Base-by-base conservation (phyloP, 2,888 invertebrate genomes). In the Tachina lurida region DNA sequence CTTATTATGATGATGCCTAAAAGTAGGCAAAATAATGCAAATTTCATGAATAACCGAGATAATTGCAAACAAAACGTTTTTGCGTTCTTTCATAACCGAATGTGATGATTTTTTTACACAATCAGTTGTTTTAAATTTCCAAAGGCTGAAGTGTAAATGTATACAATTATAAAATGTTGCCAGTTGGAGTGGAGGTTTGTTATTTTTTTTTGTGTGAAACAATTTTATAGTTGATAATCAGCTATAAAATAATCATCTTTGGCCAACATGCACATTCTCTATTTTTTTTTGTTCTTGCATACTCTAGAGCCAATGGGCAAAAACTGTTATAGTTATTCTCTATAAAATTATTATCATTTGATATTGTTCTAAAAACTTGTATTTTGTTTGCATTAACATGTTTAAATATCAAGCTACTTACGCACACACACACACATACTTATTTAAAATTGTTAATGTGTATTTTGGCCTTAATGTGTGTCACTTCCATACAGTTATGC, bases 391-490 rank as follows among this genome's bases (percentile, higher is more conserved):
- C 19, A 13, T 65, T 49, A 62, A 71, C 41, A 45, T 43, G 19
- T 77, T 67, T 41, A 54, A n/a, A 76, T 54, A 43, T 7, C 63
- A 2, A 22, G 31, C 31, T 31, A 31, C 31, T 31, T 31, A 31
- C 31, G 7, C 15, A 45, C 13, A 7, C 10, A 47, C 54, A n/a
- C 22, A 68, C 56, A 68, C 19, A 45, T n/a, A 39, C 10, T 0
- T 13, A 17, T 67, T 56, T 17, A 47, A 19, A 12, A 45, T 22
- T 31, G 31, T 17, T 10, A 19, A 17, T 56, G n/a, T 60, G 58
- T 39, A n/a, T n/a, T 60, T 70, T 43, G 19, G 47, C 31, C 22
- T 13, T 47, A 80, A 80, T 74, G 67, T 80, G 74, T 80, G 80
- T 80, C 79, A 79, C 56, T 63, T 56, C 70, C 19, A 71, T 54